Conservation (phyloP, 1,140 invertebrate genomes). For the Sipha flava region DNA sequence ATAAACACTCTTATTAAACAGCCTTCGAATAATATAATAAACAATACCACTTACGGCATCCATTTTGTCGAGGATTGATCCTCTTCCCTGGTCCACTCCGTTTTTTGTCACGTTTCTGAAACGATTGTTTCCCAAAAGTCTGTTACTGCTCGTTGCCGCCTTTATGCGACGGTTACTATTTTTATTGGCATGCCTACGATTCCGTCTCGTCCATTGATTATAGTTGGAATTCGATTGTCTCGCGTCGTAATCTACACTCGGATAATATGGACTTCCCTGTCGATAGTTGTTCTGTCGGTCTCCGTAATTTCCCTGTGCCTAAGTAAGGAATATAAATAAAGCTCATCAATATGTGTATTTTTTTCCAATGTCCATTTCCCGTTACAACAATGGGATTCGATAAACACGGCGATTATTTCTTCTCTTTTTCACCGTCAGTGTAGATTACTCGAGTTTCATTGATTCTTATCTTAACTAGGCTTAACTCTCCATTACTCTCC, state of each 20-base stretch:
- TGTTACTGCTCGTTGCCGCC: neutral
- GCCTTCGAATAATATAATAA: too few species aligned
- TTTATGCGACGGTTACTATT: neutral
- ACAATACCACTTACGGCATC: conserved; percentile 13
- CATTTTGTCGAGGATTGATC: conserved; percentile 17
- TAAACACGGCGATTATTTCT: too few species aligned
- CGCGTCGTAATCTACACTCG: neutral
- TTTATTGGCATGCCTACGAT: neutral
- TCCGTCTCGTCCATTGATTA: neutral
- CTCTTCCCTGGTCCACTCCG: neutral
- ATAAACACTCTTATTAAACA: too few species aligned
- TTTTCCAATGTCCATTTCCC: too few species aligned
- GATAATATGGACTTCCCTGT: neutral
- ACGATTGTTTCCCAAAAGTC: conserved; percentile 21
- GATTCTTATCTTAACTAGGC: too few species aligned
- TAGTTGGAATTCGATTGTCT: neutral
- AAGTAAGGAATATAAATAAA: too few species aligned
- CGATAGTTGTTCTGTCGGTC: neutral
- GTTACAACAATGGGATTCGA: too few species aligned
- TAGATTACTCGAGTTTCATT: too few species aligned
- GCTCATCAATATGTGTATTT: too few species aligned
- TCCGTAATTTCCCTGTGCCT: neutral
- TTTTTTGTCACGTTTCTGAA: neutral
- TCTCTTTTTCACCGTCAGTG: too few species aligned
- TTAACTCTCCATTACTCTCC: too few species aligned